Base-by-base conservation (phyloP, 2,797 vertebrate species). In the Denticeps clupeoides region DNA sequence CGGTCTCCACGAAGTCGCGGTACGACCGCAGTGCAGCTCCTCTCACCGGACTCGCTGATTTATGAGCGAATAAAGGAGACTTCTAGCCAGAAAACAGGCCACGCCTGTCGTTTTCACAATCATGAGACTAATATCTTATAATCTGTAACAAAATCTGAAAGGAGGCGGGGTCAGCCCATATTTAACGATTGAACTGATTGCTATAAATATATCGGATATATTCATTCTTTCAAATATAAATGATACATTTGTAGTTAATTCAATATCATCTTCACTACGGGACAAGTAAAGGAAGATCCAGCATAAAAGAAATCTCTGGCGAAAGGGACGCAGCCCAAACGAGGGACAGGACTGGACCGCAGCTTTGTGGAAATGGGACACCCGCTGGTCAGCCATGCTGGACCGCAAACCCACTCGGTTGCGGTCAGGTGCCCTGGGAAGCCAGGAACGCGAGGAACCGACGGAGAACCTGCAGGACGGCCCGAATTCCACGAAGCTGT, bases 221-320 rank as follows among this genome's bases (percentile, higher is more conserved):
- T 68, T 60, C 56, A 73, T 76, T 80, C 64, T 76, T 47, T 64
- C 72, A 77, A n/a, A 75, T 77, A 80, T 78, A 81, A 81, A 76
- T 68, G 66, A 79, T 77, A 76, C 58, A 72, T 71, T 72, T 77
- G 51, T 67, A 70, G 66, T 59, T 64, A 55, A 61, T 74, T 80
- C 74, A 77, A 78, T 78, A 80, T 65, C 54, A 69, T 73, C 62
- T 58, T 74, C n/a, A 41, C 66, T 75, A 72, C 60, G 69, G n/a
- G n/a, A n/a, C n/a, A n/a, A 73, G 68, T 73, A 63, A 62, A 73
- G 71, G 49, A 70, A 62, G 60, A 47, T 62, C 63, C 63, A 67
- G 66, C 32, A 48, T 31, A 51, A 51, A 60, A 55, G 21, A 62
- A 71, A 60, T 35, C 65, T 69, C 51, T 66, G 69, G 59, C 43